Evolutionary conservation across 2,113 vertebrate species (phyloP).

Genomic region (Hypanus sabinus): DNA sequence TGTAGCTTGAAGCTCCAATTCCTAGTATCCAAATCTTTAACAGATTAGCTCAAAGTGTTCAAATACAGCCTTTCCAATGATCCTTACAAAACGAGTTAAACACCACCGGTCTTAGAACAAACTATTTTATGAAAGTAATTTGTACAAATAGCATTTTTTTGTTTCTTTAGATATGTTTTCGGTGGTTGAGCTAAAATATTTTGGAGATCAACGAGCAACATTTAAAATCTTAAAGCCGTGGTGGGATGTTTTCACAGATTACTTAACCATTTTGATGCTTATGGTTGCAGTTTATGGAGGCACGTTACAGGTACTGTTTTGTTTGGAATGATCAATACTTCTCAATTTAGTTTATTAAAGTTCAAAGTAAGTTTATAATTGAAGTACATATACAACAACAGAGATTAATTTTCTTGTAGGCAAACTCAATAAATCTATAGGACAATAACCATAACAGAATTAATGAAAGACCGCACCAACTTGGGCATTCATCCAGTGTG

Average conservation of each 20-base stretch:
- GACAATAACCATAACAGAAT: too few relatives aligned
- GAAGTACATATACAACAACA: too few relatives aligned
- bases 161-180: slow-evolving; percentile 35
- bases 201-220: slow-evolving; percentile 31
- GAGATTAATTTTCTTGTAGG: too few relatives aligned
- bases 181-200: slow-evolving; percentile 36
- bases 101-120: not conserved
- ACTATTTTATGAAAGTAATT: not conserved
- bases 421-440: too few relatives aligned
- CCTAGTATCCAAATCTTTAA: not conserved
- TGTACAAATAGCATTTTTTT: not conserved
- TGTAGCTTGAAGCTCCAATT: not conserved
- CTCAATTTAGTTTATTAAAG: not conserved
- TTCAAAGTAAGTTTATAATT: too few relatives aligned
- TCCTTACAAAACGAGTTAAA: not conserved
- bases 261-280: slow-evolving; percentile 35
- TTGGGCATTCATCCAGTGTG: too few relatives aligned
- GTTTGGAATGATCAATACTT: not conserved
- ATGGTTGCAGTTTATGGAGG: slow-evolving; percentile 37
- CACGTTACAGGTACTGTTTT: slow-evolving; percentile 23
- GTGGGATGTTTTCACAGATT: slow-evolving; percentile 39
- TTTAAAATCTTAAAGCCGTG: slow-evolving; percentile 38
- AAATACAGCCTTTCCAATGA: not conserved
- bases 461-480: too few relatives aligned
- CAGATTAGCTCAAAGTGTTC: not conserved